These are phyloP conservation scores for Onychomys torridus DNA, from an alignment of 2,797 vertebrate species.

Conservation along the genomic window DNA sequence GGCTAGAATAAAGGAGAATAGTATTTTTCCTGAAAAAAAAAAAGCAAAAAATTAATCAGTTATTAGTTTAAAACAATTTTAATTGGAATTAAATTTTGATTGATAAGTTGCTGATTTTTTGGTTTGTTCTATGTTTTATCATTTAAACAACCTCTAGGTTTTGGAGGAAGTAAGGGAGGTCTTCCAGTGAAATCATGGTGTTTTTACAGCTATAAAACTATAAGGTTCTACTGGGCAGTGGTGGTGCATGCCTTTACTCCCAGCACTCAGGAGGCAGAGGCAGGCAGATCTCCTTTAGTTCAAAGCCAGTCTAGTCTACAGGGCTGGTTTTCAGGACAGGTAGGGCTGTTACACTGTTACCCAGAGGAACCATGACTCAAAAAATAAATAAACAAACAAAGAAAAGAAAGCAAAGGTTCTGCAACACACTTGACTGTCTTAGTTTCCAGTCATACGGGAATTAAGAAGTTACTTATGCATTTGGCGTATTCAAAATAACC, in stretches of 20 bases:
- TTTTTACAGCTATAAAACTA: not conserved
- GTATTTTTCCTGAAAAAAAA: not conserved
- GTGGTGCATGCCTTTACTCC: not conserved
- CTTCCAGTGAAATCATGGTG: rapidly evolving
- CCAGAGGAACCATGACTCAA: not conserved
- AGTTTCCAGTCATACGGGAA: not conserved
- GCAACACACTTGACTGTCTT: not conserved
- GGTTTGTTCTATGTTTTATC: not conserved
- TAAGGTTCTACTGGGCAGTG: not conserved
- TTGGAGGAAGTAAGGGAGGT: not conserved
- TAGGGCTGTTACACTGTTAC: not conserved
- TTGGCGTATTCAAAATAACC: not conserved
- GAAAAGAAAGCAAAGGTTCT: not conserved
- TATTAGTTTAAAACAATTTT: constrained; percentile 42
- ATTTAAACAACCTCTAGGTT: not conserved
- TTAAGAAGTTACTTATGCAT: not conserved
- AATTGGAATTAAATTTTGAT: not conserved
- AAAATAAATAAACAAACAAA: too few relatives aligned
- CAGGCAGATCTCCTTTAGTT: not conserved
- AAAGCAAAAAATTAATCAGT: not conserved
- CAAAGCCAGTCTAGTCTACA: not conserved
- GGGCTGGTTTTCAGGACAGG: not conserved
- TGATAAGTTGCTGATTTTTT: not conserved
- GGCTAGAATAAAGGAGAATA: not conserved
- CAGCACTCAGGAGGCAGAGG: not conserved